Evolutionary conservation across 2,113 vertebrate genomes (phyloP).

Genomic region (Clarias gariepinus): DNA sequence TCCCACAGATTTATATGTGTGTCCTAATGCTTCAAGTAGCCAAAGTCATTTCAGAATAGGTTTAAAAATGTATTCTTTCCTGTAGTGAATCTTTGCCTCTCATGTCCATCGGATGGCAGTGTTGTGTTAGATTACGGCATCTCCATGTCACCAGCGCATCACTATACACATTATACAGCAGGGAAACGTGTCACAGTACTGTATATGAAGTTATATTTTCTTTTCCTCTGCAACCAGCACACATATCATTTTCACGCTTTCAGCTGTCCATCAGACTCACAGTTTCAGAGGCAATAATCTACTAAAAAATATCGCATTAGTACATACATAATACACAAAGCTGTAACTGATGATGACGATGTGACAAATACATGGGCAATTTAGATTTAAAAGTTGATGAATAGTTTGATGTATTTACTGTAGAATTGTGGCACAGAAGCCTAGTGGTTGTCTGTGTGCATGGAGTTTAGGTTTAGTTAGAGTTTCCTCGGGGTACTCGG

Average conservation of each 20-base stretch:
- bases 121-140: conserved; percentile 35
- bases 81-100: not conserved
- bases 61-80: not conserved
- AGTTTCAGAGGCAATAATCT: not conserved
- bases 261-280: not conserved
- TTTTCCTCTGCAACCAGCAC: not conserved
- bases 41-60: not conserved
- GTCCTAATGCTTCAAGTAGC: not conserved
- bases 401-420: not conserved
- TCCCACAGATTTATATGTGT: not conserved
- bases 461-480: no score
- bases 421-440: no score
- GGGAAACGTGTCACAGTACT: not conserved
- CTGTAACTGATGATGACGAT: not conserved
- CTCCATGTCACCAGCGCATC: not conserved
- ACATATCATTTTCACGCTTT: not conserved
- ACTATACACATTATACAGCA: not conserved
- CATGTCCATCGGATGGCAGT: conserved; percentile 40
- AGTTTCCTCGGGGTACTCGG: no score
- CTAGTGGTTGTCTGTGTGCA: no score
- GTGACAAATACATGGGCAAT: not conserved
- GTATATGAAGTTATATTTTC: not conserved
- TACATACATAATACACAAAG: not conserved
- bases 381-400: not conserved
- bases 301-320: not conserved